Conservation (phyloP, 2,888 invertebrate species). For the Philhelius pedissequus region DNA sequence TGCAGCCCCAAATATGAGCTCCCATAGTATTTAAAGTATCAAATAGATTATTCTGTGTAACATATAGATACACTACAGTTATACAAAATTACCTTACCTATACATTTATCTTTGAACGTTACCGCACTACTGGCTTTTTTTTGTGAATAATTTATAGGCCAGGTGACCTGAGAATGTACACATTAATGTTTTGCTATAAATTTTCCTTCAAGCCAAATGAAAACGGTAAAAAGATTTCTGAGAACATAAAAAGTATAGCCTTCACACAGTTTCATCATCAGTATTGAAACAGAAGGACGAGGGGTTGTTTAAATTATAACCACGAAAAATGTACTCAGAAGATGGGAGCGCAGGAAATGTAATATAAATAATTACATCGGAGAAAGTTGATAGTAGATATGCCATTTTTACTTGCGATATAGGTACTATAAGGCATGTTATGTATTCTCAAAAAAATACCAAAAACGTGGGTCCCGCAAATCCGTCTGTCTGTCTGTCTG, state of each 20-base stretch:
- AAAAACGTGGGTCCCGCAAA: no score
- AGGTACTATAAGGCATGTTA: no score
- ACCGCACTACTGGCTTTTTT: neutral
- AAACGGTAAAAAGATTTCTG: slow-evolving; percentile 8
- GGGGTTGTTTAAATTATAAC: neutral
- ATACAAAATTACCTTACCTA: neutral
- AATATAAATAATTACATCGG: no score
- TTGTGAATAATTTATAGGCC: slow-evolving; percentile 1
- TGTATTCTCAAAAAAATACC: no score
- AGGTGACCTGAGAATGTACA: neutral
- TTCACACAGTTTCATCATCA: neutral
- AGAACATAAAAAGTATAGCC: neutral
- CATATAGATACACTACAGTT: neutral
- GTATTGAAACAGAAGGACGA: neutral
- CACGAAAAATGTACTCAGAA: no score
- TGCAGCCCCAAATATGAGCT: neutral
- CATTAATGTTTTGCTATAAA: neutral
- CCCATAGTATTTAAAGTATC: neutral
- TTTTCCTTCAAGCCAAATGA: neutral
- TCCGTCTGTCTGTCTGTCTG: no score
- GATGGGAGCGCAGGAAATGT: no score
- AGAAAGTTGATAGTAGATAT: no score
- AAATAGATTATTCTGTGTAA: neutral
- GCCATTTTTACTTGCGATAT: no score
- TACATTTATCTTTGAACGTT: neutral